Percentiles rank a stretch among this genome's conserved stretches.
phyloP scores from a whole-genome alignment of 2,888 invertebrate genomes.

The Polydrusus cervinus region DNA sequence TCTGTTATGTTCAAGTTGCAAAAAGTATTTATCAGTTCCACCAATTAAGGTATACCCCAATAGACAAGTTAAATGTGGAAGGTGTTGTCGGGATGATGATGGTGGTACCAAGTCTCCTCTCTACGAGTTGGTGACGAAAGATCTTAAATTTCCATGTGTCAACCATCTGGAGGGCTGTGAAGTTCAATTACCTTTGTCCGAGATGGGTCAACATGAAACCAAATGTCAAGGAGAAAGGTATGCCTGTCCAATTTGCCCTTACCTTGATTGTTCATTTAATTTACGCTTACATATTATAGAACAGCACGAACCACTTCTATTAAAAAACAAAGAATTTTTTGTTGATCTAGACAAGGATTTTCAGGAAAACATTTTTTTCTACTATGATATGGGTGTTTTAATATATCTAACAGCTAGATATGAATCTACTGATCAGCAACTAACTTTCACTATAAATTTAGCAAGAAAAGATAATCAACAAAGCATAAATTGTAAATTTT shows the following conservation, averaged over 20 bases:
- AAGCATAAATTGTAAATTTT: background rate
- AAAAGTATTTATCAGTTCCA: background rate
- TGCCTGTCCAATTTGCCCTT: background rate
- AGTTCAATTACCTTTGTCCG: background rate
- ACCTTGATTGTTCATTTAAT: conserved; percentile 3
- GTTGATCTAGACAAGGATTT: background rate
- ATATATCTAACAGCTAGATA: conserved; percentile 12
- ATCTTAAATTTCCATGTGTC: background rate
- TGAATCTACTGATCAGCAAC: background rate
- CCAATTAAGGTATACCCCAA: conserved; percentile 23
- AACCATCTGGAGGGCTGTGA: conserved; percentile 10
- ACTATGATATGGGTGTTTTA: background rate
- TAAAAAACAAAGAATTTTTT: conserved; percentile 14
- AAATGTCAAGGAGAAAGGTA: conserved; percentile 6
- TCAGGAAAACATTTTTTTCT: conserved; percentile 5
- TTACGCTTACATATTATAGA: background rate
- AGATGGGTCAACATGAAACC: background rate
- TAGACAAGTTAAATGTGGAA: conserved; percentile 14
- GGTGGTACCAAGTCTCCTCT: conserved; percentile 5
- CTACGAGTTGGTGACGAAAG: background rate
- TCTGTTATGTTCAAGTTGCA: conserved; percentile 2
- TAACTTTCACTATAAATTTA: conserved; percentile 10
- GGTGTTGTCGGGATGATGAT: conserved; percentile 7
- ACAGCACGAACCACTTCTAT: background rate
- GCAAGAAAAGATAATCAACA: background rate